These are phyloP conservation scores for Hemicordylus capensis DNA, from an alignment of 2,113 vertebrate genomes.

Conservation along the genomic window DNA sequence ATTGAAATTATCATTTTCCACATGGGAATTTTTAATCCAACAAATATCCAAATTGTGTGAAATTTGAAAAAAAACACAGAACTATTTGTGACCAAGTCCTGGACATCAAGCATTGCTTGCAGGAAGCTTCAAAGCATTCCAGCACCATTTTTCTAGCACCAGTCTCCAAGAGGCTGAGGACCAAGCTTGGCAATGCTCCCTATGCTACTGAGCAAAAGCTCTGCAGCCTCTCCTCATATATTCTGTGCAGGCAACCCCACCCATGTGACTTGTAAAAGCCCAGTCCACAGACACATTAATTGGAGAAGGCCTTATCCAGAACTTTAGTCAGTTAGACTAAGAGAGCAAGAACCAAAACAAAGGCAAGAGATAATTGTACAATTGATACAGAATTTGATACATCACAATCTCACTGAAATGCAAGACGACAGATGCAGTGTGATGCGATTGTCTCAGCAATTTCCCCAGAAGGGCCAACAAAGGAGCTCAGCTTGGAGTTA, in stretches of 20 bases:
- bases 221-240: neutral
- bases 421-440: neutral
- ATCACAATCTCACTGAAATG: no score
- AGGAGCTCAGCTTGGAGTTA: neutral
- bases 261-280: neutral
- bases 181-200: neutral
- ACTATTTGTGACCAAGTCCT: neutral
- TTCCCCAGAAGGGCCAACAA: neutral
- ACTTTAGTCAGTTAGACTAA: neutral
- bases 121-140: neutral
- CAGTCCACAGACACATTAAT: neutral
- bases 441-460: neutral
- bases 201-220: neutral
- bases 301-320: neutral
- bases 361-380: neutral
- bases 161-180: neutral
- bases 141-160: neutral
- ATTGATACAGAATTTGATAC: neutral
- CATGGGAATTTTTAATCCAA: neutral
- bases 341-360: neutral
- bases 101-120: neutral
- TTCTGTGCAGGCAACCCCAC: neutral
- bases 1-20: neutral
- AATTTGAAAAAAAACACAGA: neutral
- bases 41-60: neutral